phyloP scores from a whole-genome alignment of 2,888 invertebrate genomes.

The Sclerodermus sp. region DNA sequence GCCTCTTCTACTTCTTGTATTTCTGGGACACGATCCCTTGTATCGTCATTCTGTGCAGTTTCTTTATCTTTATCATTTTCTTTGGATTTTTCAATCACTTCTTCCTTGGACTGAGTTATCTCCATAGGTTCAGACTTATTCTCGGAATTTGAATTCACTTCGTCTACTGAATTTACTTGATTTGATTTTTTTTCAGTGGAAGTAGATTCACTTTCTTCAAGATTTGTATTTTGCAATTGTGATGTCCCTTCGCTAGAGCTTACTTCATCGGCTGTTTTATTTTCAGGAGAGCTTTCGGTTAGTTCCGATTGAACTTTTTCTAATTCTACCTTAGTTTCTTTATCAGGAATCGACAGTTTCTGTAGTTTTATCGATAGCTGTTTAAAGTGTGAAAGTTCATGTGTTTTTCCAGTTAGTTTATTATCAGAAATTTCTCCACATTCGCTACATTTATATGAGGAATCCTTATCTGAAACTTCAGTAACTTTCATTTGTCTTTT shows the following conservation, averaged over 20 bases:
- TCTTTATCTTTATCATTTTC: neutral
- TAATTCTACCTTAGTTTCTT: neutral
- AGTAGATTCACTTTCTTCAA: no score
- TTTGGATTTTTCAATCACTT: neutral
- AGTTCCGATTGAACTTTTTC: no score
- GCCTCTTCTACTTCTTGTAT: conserved; percentile 2
- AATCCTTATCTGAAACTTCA: conserved; percentile 2
- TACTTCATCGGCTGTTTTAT: no score
- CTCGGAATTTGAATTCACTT: no score
- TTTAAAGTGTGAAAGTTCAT: conserved; percentile 45
- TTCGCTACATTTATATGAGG: conserved; percentile 24
- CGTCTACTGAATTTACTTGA: no score
- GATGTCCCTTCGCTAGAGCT: no score
- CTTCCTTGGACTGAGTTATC: neutral
- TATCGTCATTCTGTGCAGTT: neutral
- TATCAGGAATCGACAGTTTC: conserved; percentile 20
- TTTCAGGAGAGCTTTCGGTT: no score
- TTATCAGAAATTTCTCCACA: conserved; percentile 38
- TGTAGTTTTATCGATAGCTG: conserved; percentile 37
- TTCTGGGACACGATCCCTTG: no score
- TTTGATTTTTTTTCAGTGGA: no score
- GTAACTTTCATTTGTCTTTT: conserved; percentile 7
- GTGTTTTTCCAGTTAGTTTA: conserved; percentile 35
- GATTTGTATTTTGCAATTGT: no score
- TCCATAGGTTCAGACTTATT: neutral